Evolutionary conservation across 92 coral and sea anemone genomes (phyloP).

Genomic region (Pocillopora grandis): DNA sequence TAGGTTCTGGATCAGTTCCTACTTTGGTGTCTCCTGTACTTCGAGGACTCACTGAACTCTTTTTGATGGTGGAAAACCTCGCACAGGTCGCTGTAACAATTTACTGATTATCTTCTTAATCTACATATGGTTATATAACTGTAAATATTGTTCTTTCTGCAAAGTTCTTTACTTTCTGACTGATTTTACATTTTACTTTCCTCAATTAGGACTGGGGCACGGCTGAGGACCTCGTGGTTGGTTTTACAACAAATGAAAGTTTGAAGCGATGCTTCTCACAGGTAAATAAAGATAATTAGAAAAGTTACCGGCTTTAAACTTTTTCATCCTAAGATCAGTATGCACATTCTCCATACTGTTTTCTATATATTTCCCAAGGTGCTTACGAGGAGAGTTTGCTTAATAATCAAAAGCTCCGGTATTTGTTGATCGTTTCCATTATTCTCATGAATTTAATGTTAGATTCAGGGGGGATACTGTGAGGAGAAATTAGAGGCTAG

Average conservation of each 20-base stretch:
- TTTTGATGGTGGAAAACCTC: constrained; percentile 92
- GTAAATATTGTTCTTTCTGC: background rate
- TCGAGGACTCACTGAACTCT: constrained; percentile 96
- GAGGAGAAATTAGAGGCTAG: too few relatives aligned
- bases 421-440: too few relatives aligned
- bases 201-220: constrained; percentile 91
- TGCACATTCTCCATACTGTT: too few relatives aligned
- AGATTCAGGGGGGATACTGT: too few relatives aligned
- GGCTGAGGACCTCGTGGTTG: constrained; percentile 96
- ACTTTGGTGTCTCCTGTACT: constrained; percentile 92
- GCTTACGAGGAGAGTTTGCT: too few relatives aligned
- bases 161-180: background rate
- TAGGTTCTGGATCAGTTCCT: constrained; percentile 86
- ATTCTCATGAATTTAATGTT: too few relatives aligned
- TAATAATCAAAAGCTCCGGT: too few relatives aligned
- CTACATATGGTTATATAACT: background rate
- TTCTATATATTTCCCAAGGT: too few relatives aligned
- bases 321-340: too few relatives aligned
- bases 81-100: constrained; percentile 69
- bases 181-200: background rate
- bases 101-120: background rate
- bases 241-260: constrained; percentile 93
- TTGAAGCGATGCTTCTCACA: constrained; percentile 92
- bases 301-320: too few relatives aligned
- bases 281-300: constrained; percentile 40